Percentiles rank a stretch among this genome's conserved stretches.
Conservation (phyloP, 2,888 invertebrate genomes). For the Tuberolachnus salignus region DNA sequence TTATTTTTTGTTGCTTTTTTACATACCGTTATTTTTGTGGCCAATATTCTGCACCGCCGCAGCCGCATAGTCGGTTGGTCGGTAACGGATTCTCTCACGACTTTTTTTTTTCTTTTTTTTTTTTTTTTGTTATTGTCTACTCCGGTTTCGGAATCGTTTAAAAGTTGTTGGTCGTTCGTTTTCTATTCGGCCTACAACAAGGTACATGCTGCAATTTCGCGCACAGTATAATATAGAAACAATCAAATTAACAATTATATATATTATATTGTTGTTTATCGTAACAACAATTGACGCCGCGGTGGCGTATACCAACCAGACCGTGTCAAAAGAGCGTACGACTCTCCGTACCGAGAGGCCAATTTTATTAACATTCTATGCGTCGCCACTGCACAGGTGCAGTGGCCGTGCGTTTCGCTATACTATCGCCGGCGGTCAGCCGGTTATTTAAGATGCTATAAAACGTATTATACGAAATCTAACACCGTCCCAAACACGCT, state of each 20-base stretch:
- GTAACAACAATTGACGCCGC: slow-evolving; percentile 13
- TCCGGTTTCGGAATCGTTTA: not conserved
- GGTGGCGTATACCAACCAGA: slow-evolving; percentile 8
- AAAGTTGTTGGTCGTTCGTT: not conserved
- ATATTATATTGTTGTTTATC: slow-evolving; percentile 12
- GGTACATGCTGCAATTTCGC: too few relatives aligned
- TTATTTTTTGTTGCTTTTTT: not conserved
- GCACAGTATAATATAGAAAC: not conserved
- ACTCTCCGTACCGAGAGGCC: not conserved
- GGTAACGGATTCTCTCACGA: slow-evolving; percentile 19
- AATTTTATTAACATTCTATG: not conserved
- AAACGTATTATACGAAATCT: not conserved
- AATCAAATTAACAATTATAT: slow-evolving; percentile 5
- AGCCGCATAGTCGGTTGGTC: not conserved
- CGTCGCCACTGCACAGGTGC: slow-evolving; percentile 7
- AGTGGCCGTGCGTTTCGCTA: too few relatives aligned
- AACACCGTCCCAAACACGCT: slow-evolving; percentile 16
- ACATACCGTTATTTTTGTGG: slow-evolving; percentile 29
- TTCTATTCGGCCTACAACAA: not conserved
- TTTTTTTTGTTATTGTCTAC: too few relatives aligned
- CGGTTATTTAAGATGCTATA: not conserved
- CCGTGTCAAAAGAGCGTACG: slow-evolving; percentile 14
- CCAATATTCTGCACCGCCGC: not conserved
- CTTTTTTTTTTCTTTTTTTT: slow-evolving; percentile 4
- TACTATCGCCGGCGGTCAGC: too few relatives aligned